phyloP scores from a whole-genome alignment of 2,797 vertebrate genomes.

The Aulostomus chinensis region DNA sequence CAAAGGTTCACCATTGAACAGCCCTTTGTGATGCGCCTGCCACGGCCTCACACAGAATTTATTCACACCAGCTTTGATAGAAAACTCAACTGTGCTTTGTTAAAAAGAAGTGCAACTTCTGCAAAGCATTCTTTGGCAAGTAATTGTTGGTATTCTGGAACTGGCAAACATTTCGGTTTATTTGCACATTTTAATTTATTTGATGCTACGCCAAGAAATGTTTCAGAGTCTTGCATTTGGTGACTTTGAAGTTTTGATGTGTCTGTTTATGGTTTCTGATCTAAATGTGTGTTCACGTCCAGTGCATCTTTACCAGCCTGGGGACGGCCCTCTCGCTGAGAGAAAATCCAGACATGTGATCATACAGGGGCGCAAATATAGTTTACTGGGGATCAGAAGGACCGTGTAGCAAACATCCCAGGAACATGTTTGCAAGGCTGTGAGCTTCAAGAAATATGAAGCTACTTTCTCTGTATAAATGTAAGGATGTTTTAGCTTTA shows the following conservation, averaged over 20 bases:
- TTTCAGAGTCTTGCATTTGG: constrained; percentile 8
- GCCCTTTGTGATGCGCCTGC: constrained; percentile 63
- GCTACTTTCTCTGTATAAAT: too few relatives aligned
- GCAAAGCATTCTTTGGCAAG: constrained; percentile 37
- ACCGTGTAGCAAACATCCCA: too few relatives aligned
- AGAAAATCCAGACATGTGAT: too few relatives aligned
- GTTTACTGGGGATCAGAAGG: constrained; percentile 11
- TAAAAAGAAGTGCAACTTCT: constrained; percentile 61
- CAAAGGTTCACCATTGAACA: constrained; percentile 75
- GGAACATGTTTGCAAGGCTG: too few relatives aligned
- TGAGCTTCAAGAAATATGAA: too few relatives aligned
- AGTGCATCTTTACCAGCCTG: too few relatives aligned
- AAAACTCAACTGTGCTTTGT: constrained; percentile 50
- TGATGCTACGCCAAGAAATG: not conserved
- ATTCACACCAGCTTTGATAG: constrained; percentile 65
- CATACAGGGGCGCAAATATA: constrained; percentile 21
- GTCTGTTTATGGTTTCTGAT: too few relatives aligned
- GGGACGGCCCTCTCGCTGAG: too few relatives aligned
- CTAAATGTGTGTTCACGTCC: too few relatives aligned
- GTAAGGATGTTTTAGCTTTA: too few relatives aligned
- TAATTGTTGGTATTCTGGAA: constrained; percentile 55
- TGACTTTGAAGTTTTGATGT: constrained; percentile 1
- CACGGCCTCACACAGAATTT: constrained; percentile 59
- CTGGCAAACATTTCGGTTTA: constrained; percentile 31
- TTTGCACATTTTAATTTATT: constrained; percentile 30